phyloP scores from a whole-genome alignment of 2,888 invertebrate genomes.

The Smittia sp. region DNA sequence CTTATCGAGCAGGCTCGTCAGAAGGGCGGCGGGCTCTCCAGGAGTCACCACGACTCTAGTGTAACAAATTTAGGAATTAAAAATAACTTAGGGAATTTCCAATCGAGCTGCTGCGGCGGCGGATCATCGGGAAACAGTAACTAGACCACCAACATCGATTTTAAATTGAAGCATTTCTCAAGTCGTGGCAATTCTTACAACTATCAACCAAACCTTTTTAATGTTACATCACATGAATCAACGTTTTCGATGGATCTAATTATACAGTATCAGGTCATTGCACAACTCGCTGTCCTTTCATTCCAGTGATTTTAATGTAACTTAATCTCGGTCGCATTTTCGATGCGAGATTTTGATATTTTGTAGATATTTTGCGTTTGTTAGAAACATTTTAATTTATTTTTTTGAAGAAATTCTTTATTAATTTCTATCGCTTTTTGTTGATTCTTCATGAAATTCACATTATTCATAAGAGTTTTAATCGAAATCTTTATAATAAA shows the following conservation, averaged over 20 bases:
- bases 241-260: not conserved
- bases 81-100: slow-evolving; percentile 44
- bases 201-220: not conserved
- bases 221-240: not conserved
- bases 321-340: no score
- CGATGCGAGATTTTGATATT: no score
- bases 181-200: not conserved
- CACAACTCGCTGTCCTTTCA: slow-evolving; percentile 3
- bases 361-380: no score
- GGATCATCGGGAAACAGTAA: slow-evolving; percentile 19
- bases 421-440: not conserved
- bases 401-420: not conserved
- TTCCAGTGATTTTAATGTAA: slow-evolving; percentile 15
- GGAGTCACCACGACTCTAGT: slow-evolving; percentile 38
- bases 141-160: slow-evolving; percentile 5
- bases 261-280: not conserved
- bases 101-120: slow-evolving; percentile 44
- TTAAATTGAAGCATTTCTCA: not conserved
- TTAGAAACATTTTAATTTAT: no score
- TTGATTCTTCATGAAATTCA: not conserved
- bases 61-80: slow-evolving; percentile 45
- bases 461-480: slow-evolving; percentile 3
- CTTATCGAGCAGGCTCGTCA: slow-evolving; percentile 64
- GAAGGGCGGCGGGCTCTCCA: slow-evolving; percentile 48
- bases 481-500: slow-evolving; percentile 7